Conservation (phyloP, 1,140 invertebrate species). For the Leucophenga varia region DNA sequence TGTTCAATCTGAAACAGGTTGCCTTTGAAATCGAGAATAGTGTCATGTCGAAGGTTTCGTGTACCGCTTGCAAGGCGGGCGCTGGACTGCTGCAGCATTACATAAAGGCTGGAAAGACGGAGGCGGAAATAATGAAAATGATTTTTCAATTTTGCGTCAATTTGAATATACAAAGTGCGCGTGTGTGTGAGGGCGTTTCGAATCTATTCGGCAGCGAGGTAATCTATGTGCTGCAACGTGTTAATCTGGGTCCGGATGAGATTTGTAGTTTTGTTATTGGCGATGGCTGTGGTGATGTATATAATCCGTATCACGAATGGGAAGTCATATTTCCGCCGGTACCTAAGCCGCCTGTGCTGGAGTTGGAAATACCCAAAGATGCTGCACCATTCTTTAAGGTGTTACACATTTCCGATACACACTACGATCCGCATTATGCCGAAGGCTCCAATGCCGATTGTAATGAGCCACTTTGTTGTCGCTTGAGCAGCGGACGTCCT, state of each 20-base stretch:
- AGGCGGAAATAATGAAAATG: conserved; percentile 81
- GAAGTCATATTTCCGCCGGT: conserved; percentile 84
- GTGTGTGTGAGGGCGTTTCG: conserved; percentile 85
- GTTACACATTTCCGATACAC: conserved; percentile 89
- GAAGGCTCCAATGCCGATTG: conserved; percentile 88
- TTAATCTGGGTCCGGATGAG: conserved; percentile 79
- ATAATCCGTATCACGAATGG: conserved; percentile 89
- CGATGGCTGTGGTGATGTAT: conserved; percentile 83
- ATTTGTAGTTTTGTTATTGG: conserved; percentile 91
- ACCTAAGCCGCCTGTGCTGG: conserved; percentile 68
- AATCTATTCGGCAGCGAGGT: conserved; percentile 81
- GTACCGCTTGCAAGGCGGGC: conserved; percentile 87
- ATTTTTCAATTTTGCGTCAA: conserved; percentile 84
- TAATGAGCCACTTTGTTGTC: conserved; percentile 86
- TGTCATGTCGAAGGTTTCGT: conserved; percentile 87
- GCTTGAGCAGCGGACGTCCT: conserved; percentile 75
- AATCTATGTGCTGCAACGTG: conserved; percentile 75
- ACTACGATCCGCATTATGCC: conserved; percentile 89
- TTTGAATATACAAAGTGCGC: conserved; percentile 77
- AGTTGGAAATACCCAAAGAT: conserved; percentile 67
- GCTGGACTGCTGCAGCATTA: conserved; percentile 83
- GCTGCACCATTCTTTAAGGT: conserved; percentile 83
- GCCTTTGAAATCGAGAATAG: conserved; percentile 85
- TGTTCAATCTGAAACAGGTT: conserved; percentile 81
- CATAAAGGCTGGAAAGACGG: conserved; percentile 76